Evolutionary conservation across 2,797 vertebrate genomes (phyloP).

Genomic region (Pseudotriccus pelzelni): DNA sequence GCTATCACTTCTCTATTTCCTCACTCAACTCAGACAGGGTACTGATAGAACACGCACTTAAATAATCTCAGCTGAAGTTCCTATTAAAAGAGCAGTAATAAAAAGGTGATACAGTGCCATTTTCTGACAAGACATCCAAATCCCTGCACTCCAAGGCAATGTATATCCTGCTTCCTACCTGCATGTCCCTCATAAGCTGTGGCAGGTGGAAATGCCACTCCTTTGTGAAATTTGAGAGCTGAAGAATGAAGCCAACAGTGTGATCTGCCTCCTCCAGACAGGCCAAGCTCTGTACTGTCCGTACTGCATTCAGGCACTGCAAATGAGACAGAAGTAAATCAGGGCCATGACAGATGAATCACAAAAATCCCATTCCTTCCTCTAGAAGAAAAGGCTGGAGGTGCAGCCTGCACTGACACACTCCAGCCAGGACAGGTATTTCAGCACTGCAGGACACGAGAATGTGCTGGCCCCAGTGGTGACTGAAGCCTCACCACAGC

Average conservation of each 20-base stretch:
- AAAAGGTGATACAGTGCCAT: background rate
- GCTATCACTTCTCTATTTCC: background rate
- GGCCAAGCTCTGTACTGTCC: slow-evolving; percentile 91
- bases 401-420: background rate
- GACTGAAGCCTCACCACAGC: background rate
- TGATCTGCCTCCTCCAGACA: slow-evolving; percentile 97
- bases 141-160: background rate
- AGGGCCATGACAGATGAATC: background rate
- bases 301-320: slow-evolving; percentile 95
- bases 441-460: background rate
- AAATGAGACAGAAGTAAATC: background rate
- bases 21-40: background rate
- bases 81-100: background rate
- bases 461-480: accelerated
- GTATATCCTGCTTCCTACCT: slow-evolving; percentile 74
- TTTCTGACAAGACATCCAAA: background rate
- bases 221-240: slow-evolving; percentile 93
- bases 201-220: slow-evolving; percentile 98
- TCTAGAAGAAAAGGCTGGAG: background rate
- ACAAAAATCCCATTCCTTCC: background rate
- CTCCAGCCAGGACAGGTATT: background rate
- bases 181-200: slow-evolving; percentile 89
- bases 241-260: slow-evolving; percentile 95
- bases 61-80: background rate
- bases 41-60: background rate